phyloP scores from a whole-genome alignment of 2,797 vertebrate genomes.

The Knipowitschia caucasica region DNA sequence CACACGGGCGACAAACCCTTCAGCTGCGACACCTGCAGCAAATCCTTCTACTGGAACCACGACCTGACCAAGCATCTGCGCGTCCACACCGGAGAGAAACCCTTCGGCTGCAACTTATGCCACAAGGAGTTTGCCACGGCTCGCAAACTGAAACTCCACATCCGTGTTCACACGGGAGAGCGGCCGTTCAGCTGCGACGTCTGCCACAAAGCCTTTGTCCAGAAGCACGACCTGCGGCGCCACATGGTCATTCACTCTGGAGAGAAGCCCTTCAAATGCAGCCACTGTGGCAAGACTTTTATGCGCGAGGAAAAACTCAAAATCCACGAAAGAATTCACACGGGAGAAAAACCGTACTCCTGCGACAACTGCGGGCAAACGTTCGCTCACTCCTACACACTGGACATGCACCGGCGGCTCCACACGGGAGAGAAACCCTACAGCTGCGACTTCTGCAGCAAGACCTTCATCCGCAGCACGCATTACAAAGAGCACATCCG shows the following conservation, averaged over 20 bases:
- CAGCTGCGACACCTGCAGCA: not conserved
- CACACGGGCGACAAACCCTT: constrained; percentile 3
- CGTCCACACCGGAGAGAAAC: constrained; percentile 1
- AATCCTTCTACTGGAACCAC: not conserved
- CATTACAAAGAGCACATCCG: constrained; percentile 3
- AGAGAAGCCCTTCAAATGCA: constrained; percentile 1
- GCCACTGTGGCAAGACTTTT: not conserved
- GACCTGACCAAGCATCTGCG: constrained; percentile 3
- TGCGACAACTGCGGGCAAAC: not conserved
- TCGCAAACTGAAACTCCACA: not conserved
- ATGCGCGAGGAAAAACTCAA: constrained; percentile 6
- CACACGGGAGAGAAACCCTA: constrained; percentile 1
- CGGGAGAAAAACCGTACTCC: not conserved
- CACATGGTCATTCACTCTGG: constrained; percentile 2
- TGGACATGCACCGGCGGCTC: constrained; percentile 1
- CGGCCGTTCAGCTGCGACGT: constrained; percentile 3
- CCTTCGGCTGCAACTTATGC: not conserved
- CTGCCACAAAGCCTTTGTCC: constrained; percentile 1
- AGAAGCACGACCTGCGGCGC: not conserved
- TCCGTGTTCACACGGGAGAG: not conserved
- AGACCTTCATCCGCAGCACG: not conserved
- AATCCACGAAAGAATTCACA: constrained; percentile 4
- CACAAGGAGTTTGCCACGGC: constrained; percentile 4
- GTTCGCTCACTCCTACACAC: constrained; percentile 4
- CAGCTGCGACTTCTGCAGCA: constrained; percentile 3